Base-by-base conservation (phyloP, 2,888 invertebrate species). In the Brachypalpus laphriformis region DNA sequence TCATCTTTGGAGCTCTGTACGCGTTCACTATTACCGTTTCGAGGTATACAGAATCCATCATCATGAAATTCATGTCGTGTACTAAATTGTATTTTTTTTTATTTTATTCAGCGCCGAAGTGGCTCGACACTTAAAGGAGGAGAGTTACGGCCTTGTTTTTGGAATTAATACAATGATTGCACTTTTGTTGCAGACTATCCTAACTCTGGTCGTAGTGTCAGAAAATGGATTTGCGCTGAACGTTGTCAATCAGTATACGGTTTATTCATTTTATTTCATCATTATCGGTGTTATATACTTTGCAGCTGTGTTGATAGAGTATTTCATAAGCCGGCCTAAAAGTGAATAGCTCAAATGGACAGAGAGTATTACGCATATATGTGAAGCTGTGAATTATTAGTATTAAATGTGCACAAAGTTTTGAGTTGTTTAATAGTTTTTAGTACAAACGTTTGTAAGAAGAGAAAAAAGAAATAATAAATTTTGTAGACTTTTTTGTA, bases 91-190 rank as follows among this genome's bases (percentile, higher is more conserved):
- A n/a, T 16, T 2, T 25, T 34, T 16, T 45, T 25, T 25, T n/a
- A 54, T 1, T 25, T 72, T 77, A 65, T 93, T 83, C 90, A 98
- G 97, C 91, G 95, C 96, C 56, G 97, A 98, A 93, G 96, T 98
- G 66, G 98, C 98, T 0, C 94, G 95, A 85, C 93, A 95, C 85
- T 93, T 98, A 76, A 93, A 94, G 71, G 95, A 96, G 88, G 97
- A 97, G 65, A 97, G 97, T 91, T 98, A 96, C 90, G 98, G 97
- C 0, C 93, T 98, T 3, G 95, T 98, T 87, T 98, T 98, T 91
- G 98, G 98, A 3, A 93, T 98, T 87, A 98, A 98, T 91, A 97
- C 96, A 0, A 95, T 98, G 74, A 86, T 96, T 0, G 97, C 97
- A 3, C 93, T 98, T 3, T 90, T 94, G 0, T 91, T 97, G 0